Evolutionary conservation across 2,797 vertebrate genomes (phyloP).

Genomic region (Coregonus suidteri): DNA sequence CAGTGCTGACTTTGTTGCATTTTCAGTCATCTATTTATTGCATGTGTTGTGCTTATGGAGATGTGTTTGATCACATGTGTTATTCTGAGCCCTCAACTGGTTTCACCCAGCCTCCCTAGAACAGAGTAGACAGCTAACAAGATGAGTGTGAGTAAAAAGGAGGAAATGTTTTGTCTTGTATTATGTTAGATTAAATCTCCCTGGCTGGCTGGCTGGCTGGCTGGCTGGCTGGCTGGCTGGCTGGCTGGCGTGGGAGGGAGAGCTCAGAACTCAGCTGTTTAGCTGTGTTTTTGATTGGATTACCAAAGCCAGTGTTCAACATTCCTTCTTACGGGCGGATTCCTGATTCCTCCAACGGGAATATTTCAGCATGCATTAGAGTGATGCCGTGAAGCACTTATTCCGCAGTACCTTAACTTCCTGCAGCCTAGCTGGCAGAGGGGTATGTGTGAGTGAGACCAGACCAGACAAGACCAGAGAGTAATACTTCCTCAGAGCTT

Average conservation of each 20-base stretch:
- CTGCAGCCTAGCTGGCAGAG: not conserved
- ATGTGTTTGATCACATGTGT: not conserved
- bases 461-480: not conserved
- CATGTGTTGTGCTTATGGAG: not conserved
- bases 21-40: conserved; percentile 23
- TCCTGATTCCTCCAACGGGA: conserved; percentile 13
- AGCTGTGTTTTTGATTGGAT: conserved; percentile 23
- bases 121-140: conserved; percentile 8
- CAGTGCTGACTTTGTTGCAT: conserved; percentile 19
- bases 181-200: conserved; percentile 1
- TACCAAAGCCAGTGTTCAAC: not conserved
- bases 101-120: not conserved
- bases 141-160: not conserved
- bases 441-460: conserved; percentile 2
- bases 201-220: not conserved
- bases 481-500: no score
- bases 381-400: conserved; percentile 7
- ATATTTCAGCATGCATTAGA: conserved; percentile 32
- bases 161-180: not conserved
- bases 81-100: not conserved
- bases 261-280: conserved; percentile 21
- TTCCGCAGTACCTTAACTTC: conserved; percentile 37
- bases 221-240: no score
- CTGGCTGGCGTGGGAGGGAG: not conserved
- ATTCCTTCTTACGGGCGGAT: not conserved